Percentiles rank a stretch among this genome's conserved stretches.
These are phyloP conservation scores for Serilophus lunatus DNA, from an alignment of 2,113 vertebrate genomes.

Conservation along the genomic window DNA sequence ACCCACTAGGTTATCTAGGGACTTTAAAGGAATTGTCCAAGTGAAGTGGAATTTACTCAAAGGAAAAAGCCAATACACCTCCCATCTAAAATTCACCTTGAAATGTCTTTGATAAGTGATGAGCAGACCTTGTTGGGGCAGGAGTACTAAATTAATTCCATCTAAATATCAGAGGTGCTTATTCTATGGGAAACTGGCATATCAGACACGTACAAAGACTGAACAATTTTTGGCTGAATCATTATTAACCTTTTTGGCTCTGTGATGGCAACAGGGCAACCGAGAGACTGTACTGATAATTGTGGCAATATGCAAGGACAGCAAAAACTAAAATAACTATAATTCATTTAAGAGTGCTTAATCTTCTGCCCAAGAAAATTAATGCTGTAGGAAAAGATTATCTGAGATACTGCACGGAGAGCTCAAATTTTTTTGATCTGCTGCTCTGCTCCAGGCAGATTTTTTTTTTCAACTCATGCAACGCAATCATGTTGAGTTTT, in stretches of 20 bases:
- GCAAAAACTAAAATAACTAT: neutral
- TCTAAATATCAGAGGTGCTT: neutral
- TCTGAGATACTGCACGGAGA: neutral
- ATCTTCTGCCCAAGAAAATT: conserved; percentile 10
- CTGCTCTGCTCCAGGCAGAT: neutral
- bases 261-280: neutral
- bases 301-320: neutral
- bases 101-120: neutral
- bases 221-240: neutral
- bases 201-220: neutral
- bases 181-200: neutral
- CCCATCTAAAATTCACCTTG: neutral
- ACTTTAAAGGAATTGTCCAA: neutral
- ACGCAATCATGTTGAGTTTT: neutral
- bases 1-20: neutral
- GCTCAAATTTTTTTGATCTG: neutral
- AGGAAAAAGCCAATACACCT: neutral
- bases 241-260: neutral
- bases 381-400: neutral
- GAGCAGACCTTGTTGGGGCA: neutral
- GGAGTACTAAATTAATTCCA: neutral
- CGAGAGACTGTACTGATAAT: neutral
- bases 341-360: neutral
- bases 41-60: neutral
- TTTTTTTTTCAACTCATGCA: neutral